Base-by-base conservation (phyloP, 1,140 invertebrate species). In the Lordiphosa stackelbergi region DNA sequence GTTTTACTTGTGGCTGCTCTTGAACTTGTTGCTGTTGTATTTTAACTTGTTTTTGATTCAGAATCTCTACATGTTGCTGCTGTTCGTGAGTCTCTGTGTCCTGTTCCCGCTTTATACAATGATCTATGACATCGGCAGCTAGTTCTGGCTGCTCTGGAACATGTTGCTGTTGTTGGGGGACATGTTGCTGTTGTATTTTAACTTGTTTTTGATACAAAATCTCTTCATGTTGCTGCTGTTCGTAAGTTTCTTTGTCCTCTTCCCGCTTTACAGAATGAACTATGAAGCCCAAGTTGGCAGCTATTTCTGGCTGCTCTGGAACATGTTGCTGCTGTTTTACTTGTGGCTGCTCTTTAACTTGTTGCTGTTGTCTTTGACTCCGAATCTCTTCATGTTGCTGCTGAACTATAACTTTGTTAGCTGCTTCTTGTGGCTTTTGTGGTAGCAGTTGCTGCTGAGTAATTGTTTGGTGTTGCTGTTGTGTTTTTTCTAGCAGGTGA, bases 291-390 rank as follows among this genome's bases (percentile, higher is more conserved):
- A n/a, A n/a, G n/a, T n/a, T 31, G 28, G 7, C 19, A 19, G 19
- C 19, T 19, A 19, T 3, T 19, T 19, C 19, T 19, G 11, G n/a
- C 1, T 46, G 42, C 7, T 36, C 12, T 28, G 43, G 24, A 11
- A 31, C 31, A 16, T 63, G 59, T 8, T 65, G 12, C 12, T 36
- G 5, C 37, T 38, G 13, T 8, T 38, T 5, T 10, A 42, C 4
- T 45, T 22, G 19, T 22, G 16, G 16, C 16, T 16, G 16, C 16
- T 16, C 16, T 16, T 1, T 2, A 16, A 16, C 19, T 4, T 22
- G 19, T 22, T 22, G 19, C 22, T 31, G 16, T 16, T 16, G 1
- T 16, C 2, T 16, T 2, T 16, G 16, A 16, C 16, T 16, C 16
- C 16, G 16, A 16, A 16, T 16, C 16, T 16, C 16, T 16, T 16